Evolutionary conservation across 2,888 invertebrate species (phyloP).

Genomic region (Stramonita haemastoma): DNA sequence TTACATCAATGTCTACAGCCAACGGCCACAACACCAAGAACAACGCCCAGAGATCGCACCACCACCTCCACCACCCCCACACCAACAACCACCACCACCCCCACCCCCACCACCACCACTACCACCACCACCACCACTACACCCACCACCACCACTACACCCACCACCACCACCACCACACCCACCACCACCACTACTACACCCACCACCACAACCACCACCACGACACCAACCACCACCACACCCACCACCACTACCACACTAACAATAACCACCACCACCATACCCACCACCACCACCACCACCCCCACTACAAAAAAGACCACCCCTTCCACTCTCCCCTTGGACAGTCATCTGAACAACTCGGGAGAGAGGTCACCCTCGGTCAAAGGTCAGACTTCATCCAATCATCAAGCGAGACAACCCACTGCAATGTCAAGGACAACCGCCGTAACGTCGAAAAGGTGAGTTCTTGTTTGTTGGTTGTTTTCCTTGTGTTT

Average conservation of each 20-base stretch:
- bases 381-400: neutral
- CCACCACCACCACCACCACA: neutral
- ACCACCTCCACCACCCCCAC: neutral
- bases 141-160: neutral
- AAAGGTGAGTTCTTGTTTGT: neutral
- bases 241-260: neutral
- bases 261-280: neutral
- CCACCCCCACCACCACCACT: neutral
- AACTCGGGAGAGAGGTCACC: neutral
- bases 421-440: neutral
- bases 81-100: neutral
- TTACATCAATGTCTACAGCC: neutral
- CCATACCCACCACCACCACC: neutral
- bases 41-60: neutral
- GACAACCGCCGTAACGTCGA: neutral
- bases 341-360: neutral
- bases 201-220: neutral
- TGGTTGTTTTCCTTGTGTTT: too few species aligned
- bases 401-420: neutral
- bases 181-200: neutral
- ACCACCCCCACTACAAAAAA: neutral
- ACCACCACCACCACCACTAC: neutral
- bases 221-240: neutral
- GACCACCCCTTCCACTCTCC: neutral
- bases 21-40: neutral